Evolutionary conservation across 2,797 vertebrate genomes (phyloP).

Genomic region (Trichosurus vulpecula): DNA sequence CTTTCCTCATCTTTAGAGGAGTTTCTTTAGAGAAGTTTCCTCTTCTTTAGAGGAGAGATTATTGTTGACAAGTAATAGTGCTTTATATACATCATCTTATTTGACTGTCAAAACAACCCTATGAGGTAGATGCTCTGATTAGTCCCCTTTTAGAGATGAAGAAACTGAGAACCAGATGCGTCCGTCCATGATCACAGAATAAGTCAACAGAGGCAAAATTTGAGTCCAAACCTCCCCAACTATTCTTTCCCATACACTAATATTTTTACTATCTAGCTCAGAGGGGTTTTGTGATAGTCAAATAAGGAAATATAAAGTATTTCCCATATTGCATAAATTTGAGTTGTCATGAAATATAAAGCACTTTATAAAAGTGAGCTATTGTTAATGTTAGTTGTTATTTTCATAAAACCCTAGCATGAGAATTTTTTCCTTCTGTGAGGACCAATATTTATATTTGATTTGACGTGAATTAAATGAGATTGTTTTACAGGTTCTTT

Average conservation of each 20-base stretch:
- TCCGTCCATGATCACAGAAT: neutral
- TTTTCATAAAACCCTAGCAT: neutral
- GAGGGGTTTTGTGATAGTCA: neutral
- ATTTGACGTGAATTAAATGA: neutral
- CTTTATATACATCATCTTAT: neutral
- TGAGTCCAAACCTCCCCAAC: neutral
- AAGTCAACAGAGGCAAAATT: neutral
- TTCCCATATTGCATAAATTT: neutral
- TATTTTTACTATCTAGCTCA: neutral
- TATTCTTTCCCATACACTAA: neutral
- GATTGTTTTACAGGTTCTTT: conserved; percentile 36
- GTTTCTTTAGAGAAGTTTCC: no score
- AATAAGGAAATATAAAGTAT: neutral
- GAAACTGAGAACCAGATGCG: neutral
- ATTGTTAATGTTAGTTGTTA: neutral
- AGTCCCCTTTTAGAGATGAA: neutral
- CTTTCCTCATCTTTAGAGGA: no score
- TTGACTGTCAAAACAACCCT: neutral
- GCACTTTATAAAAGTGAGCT: neutral
- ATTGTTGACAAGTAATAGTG: neutral
- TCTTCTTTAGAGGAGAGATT: neutral
- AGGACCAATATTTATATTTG: conserved; percentile 3
- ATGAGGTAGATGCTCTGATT: neutral
- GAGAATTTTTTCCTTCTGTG: conserved; percentile 15
- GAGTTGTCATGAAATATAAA: neutral